A percentile compares a stretch with the other conserved stretches of the same genome.
These are phyloP conservation scores for Gavia stellata DNA, from an alignment of 2,113 vertebrate species.

Conservation along the genomic window DNA sequence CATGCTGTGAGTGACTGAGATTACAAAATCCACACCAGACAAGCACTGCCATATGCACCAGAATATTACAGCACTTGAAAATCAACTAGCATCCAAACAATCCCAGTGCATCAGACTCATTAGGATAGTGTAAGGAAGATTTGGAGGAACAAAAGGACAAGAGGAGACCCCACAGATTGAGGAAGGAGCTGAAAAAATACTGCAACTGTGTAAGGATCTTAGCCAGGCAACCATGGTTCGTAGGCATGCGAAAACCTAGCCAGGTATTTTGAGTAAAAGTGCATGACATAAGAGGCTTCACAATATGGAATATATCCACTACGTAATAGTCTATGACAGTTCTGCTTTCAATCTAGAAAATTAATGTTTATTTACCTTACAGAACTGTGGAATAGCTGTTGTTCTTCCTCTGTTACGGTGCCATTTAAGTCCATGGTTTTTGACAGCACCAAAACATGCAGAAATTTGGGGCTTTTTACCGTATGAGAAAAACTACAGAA, in stretches of 20 bases:
- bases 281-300: neutral
- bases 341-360: neutral
- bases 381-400: neutral
- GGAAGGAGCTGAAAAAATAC: neutral
- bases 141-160: conserved; percentile 24
- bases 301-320: neutral
- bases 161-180: neutral
- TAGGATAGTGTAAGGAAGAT: conserved; percentile 29
- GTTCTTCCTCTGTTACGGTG: neutral
- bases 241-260: neutral
- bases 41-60: neutral
- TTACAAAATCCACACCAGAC: neutral
- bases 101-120: neutral
- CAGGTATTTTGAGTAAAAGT: neutral
- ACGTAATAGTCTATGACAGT: neutral
- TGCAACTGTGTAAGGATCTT: neutral
- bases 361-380: neutral
- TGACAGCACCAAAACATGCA: neutral
- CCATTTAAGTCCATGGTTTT: neutral
- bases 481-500: neutral
- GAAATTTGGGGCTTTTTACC: neutral
- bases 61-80: neutral
- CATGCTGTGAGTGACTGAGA: neutral
- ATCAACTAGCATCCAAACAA: neutral
- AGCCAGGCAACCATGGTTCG: neutral